Evolutionary conservation across 2,797 vertebrate species (phyloP).

Genomic region (Hybognathus amarus): DNA sequence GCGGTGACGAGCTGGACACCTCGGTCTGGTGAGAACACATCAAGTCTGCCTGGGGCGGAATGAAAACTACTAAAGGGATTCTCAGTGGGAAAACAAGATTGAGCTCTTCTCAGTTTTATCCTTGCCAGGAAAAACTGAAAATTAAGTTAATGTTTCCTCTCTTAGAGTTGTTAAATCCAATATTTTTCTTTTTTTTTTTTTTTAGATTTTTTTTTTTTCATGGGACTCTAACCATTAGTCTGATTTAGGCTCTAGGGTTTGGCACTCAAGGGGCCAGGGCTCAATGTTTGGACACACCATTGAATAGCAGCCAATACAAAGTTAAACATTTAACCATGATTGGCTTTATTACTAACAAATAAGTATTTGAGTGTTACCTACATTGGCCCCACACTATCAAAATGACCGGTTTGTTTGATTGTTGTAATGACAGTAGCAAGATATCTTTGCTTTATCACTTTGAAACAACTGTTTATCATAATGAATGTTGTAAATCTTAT

Average conservation of each 20-base stretch:
- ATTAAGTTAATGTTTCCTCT: background rate
- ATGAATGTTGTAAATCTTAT: background rate
- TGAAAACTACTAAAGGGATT: conserved; percentile 31
- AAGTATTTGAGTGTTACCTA: background rate
- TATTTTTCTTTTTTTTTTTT: no score
- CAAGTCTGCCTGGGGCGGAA: background rate
- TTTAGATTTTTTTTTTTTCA: background rate
- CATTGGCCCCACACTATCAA: background rate
- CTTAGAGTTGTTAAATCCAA: conserved; percentile 7
- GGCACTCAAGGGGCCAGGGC: background rate
- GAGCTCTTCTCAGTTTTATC: conserved; percentile 20
- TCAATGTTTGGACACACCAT: background rate
- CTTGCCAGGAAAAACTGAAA: conserved; percentile 17
- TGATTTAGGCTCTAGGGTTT: background rate
- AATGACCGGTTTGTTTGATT: background rate
- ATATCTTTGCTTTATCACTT: background rate
- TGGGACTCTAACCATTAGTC: conserved; percentile 4
- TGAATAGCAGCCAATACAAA: conserved; percentile 1
- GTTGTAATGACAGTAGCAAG: no score
- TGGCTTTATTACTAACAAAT: conserved; percentile 2
- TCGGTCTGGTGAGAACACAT: conserved; percentile 87
- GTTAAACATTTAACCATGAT: conserved; percentile 4
- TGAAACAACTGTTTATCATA: background rate
- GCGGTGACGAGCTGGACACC: conserved; percentile 88
- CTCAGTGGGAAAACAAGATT: conserved; percentile 26